Base-by-base conservation (phyloP, 1,140 invertebrate genomes). In the Drosophila parvula region DNA sequence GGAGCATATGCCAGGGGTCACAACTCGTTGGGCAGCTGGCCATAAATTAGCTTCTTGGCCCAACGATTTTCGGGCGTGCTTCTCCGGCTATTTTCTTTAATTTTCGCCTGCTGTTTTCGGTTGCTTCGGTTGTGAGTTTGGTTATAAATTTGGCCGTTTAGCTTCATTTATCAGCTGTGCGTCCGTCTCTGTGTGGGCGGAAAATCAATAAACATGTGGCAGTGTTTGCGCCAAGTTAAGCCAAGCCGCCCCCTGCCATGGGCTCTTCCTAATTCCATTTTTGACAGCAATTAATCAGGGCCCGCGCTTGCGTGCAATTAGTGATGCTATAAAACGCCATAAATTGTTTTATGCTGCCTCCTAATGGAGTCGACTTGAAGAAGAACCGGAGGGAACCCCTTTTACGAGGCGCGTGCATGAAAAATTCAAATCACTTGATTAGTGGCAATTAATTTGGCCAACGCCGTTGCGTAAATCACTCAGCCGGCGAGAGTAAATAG, bases 391-490 rank as follows among this genome's bases (percentile, higher is more conserved):
- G 73, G 43, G 30, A 74, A 79, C 53, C 67, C 62, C 44, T 71
- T 78, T 84, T 57, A 69, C 67, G 77, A 84, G 65, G 61, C 36
- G 22, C 63, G 57, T 28, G 74, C 82, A 86, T 86, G 78, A 81
- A 85, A 81, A 81, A 76, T 85, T 86, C 69, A 86, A 85, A 85
- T 85, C 82, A 81, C 82, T 85, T 85, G 75, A 86, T 85, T 85
- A 79, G 79, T 68, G 79, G 75, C 82, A 85, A 85, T 85, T 85
- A 86, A 85, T 75, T 86, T 78, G 61, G 40, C 67, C 51, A 44
- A 58, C 70, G 51, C 63, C 62, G 40, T 56, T 50, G 74, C 62
- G 64, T 86, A 86, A 85, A 78, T 86, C 81, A 70, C 48, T 64
- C 55, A 28, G 34, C 6, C 11, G 28, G 48, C 48, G 28, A 38